Percentiles rank a stretch among this genome's conserved stretches.
Evolutionary conservation across 1,140 invertebrate species (phyloP).

Genomic region (Sinonovacula constricta): DNA sequence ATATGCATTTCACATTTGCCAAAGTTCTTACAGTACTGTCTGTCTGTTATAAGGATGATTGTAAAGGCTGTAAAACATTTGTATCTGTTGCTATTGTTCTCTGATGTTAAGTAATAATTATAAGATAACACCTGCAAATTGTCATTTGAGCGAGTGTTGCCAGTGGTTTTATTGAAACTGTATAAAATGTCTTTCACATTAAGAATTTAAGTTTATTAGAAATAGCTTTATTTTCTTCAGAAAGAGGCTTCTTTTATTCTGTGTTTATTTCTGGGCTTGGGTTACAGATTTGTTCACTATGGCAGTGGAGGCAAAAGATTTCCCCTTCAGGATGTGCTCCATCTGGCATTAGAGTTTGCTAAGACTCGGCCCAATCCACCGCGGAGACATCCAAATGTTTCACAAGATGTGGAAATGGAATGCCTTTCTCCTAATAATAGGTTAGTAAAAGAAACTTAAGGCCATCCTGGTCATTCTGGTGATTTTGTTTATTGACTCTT

Average conservation of each 20-base stretch:
- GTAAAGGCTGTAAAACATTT: no score
- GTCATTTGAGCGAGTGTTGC: no score
- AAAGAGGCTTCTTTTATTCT: background rate
- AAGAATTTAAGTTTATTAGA: no score
- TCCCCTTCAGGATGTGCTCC: constrained; percentile 77
- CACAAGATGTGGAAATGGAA: constrained; percentile 77
- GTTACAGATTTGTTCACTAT: constrained; percentile 77
- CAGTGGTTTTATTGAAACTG: no score
- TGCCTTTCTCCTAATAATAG: constrained; percentile 59
- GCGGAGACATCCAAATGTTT: constrained; percentile 14
- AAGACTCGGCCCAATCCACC: constrained; percentile 59
- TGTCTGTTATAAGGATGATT: no score
- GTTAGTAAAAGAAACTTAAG: constrained; percentile 11
- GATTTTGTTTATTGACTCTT: no score
- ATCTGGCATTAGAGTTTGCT: constrained; percentile 77
- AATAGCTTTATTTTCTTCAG: background rate
- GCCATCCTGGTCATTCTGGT: background rate
- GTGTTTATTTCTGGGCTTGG: constrained; percentile 7
- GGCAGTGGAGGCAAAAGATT: constrained; percentile 76
- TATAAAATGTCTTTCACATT: no score
- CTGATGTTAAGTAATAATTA: no score
- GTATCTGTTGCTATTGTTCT: no score
- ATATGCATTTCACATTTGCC: no score
- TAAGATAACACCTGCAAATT: no score
- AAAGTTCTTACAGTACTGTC: no score